These are phyloP conservation scores for Drosophila kikkawai DNA, from an alignment of 1,140 invertebrate species.

Conservation along the genomic window DNA sequence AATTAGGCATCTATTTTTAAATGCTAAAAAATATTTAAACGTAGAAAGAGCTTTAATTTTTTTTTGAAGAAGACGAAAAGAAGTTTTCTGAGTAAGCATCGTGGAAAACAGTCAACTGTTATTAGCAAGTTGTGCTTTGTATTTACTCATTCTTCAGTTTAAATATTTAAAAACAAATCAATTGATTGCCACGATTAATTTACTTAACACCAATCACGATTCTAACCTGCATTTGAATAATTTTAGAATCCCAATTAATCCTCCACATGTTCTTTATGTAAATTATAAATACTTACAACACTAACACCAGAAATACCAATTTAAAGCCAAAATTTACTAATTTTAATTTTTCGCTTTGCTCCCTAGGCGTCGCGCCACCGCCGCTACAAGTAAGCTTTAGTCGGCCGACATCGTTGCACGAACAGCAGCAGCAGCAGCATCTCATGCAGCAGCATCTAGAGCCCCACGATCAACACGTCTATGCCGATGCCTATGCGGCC, in stretches of 20 bases:
- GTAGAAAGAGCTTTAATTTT: no score
- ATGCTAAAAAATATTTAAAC: no score
- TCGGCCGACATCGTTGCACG: conserved; percentile 86
- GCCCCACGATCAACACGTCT: conserved; percentile 66
- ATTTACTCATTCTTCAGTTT: background rate
- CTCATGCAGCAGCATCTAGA: conserved; percentile 67
- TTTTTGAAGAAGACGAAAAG: no score
- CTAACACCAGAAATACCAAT: background rate
- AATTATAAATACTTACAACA: conserved; percentile 13
- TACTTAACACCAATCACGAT: background rate
- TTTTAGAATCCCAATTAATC: background rate
- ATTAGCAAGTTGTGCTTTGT: background rate
- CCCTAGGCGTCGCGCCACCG: conserved; percentile 88
- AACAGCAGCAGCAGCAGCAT: conserved; percentile 86
- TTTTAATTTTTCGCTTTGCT: conserved; percentile 13
- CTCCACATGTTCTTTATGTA: background rate
- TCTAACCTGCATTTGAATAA: no score
- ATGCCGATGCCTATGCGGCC: conserved; percentile 88
- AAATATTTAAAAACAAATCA: background rate
- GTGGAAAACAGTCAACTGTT: background rate
- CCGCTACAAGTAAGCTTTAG: conserved; percentile 87
- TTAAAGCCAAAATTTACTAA: background rate
- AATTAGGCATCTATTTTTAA: no score
- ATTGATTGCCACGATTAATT: background rate
- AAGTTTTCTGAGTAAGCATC: no score